phyloP scores from a whole-genome alignment of 2,888 invertebrate species.

The Tinea trinotella region DNA sequence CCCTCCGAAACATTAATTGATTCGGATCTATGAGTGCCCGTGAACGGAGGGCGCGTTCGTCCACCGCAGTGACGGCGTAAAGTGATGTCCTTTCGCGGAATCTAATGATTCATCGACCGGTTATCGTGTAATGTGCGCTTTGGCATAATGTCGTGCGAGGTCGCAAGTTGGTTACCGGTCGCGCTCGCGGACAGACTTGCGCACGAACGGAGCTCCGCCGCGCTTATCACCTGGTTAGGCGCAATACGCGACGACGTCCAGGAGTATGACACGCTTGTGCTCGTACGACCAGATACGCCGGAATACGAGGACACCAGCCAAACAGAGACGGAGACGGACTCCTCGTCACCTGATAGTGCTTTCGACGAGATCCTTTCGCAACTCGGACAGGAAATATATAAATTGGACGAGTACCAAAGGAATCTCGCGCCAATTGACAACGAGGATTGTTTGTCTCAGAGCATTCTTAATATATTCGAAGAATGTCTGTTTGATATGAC shows the following conservation, averaged over 20 bases:
- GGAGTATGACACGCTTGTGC: constrained; percentile 53
- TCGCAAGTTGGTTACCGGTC: constrained; percentile 67
- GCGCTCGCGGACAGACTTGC: constrained; percentile 59
- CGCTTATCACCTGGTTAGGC: constrained; percentile 58
- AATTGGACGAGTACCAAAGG: constrained; percentile 58
- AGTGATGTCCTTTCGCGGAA: constrained; percentile 42
- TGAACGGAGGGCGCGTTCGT: constrained; percentile 23
- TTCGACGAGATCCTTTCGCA: constrained; percentile 65
- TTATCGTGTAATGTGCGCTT: constrained; percentile 47
- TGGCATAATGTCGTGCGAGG: constrained; percentile 47
- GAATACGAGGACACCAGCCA: constrained; percentile 29
- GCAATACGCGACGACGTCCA: constrained; percentile 49
- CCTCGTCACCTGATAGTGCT: constrained; percentile 37
- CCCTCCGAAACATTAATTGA: constrained; percentile 4
- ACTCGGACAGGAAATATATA: constrained; percentile 61
- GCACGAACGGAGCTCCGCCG: constrained; percentile 41
- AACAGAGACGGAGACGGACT: constrained; percentile 29
- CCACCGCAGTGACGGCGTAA: constrained; percentile 9
- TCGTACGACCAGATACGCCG: constrained; percentile 32
- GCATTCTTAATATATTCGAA: constrained; percentile 63
- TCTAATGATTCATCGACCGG: constrained; percentile 63
- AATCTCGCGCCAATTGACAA: constrained; percentile 41
- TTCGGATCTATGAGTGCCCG: constrained; percentile 24
- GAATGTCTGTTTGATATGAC: constrained; percentile 57
- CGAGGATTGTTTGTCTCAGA: constrained; percentile 41